Base-by-base conservation (phyloP, 1,140 invertebrate species). In the Lordiphosa clarofinis region DNA sequence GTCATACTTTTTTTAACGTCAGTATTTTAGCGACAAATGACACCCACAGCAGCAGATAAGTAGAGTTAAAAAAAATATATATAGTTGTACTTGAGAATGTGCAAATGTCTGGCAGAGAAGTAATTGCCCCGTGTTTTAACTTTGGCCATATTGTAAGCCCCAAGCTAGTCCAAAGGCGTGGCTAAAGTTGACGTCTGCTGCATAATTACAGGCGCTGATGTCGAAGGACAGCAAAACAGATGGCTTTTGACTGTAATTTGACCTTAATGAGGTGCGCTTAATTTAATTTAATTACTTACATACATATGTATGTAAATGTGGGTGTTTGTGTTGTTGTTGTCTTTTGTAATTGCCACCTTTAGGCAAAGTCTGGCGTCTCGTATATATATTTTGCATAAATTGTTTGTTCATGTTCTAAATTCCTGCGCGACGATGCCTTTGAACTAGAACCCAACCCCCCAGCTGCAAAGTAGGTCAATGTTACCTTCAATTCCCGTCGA, bases 251-350 rank as follows among this genome's bases (percentile, higher is more conserved):
- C 50, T 59, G 73, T 81, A 82, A 84, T 84, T 69, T 72, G 76
- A 82, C 73, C 76, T 82, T 84, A 82, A 82, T 84, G 76, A 84
- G 78, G 67, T 65, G 61, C 62, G 54, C 47, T 64, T 58, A 71
- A 72, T 73, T 79, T 67, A 72, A 60, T 81, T 81, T 70, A 84
- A 82, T 82, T 84, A 65, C 64, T 39, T 33, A 44, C 24, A 48
- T 37, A n/a, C 19, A 38, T 61, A 11, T 61, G 39, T 13, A 31
- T 49, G 11, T 19, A 33, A 46, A n/a, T 48, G 10, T 36, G n/a
- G 44, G 31, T 54, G 13, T 42, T 13, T 46, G 21, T 33, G 31
- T 40, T 31, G 19, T 43, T 56, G n/a, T 43, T 49, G 53, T 15
- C 64, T 40, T 58, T 40, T 69, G 11, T 50, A 59, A 71, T 76